Base-by-base conservation (phyloP, 2,888 invertebrate genomes). In the Lysandra coridon region DNA sequence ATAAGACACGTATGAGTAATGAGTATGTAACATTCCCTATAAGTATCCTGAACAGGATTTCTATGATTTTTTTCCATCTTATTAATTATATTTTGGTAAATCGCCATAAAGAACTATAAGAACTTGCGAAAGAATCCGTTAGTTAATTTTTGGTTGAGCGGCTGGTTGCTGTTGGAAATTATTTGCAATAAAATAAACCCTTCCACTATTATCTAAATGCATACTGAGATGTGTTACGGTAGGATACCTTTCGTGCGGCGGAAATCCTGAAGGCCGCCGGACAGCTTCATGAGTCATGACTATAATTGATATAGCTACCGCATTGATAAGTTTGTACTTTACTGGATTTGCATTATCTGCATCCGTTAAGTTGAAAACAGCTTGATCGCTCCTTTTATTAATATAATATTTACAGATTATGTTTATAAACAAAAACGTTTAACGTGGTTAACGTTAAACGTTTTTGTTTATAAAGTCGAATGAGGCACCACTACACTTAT, bases 21-120 rank as follows among this genome's bases (percentile, higher is more conserved):
- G 33, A 33, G 33, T 33, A 33, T 33, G 1, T 33, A 33, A 33
- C 33, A 33, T 33, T 33, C 33, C 33, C 33, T 33, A 33, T 33
- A 33, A 33, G 33, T 82, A 33, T 80, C 80, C 7, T 81, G 80
- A 30, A 84, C 83, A 75, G 83, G 81, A 73, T 78, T 80, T 33
- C 2, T 83, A 88, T 83, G 83, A 80, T 80, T 6, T 40, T 84
- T 81, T 74, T 33, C 33, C 33, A 73, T 84, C 82, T 83, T 83
- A 83, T 37, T 83, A 83, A 79, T 84, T 86, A 79, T 85, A 87
- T 10, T 80, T 73, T 3, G 86, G 87, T 40, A 87, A 83, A 44
- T 88, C 85, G 78, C 75, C 79, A 81, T 89, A 88, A 12, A 88
- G 23, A 23, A 23, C 23, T 23, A 23, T 23, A 23, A 23, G 23